Conservation (phyloP, 2,797 vertebrate genomes). For the Enteromius mattozi region DNA sequence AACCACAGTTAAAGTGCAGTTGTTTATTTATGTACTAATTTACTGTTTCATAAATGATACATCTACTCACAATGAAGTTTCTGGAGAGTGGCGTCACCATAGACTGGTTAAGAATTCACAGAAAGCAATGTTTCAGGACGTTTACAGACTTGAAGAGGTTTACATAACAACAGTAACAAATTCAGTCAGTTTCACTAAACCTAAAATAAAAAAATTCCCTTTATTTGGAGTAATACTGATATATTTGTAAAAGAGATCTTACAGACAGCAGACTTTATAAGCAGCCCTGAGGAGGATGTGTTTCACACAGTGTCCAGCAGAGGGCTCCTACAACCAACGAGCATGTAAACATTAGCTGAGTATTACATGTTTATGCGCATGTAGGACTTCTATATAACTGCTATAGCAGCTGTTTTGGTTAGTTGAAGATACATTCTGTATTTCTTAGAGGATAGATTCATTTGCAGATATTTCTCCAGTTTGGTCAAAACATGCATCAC, state of each 20-base stretch:
- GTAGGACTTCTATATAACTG: background rate
- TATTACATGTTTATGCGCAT: background rate
- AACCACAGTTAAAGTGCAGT: background rate
- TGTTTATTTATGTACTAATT: background rate
- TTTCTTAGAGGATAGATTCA: background rate
- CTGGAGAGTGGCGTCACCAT: background rate
- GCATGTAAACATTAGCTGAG: background rate
- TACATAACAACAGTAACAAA: background rate
- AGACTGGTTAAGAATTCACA: background rate
- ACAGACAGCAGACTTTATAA: background rate
- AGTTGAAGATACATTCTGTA: background rate
- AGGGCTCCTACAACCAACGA: background rate
- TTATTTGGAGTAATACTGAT: slow-evolving; percentile 23
- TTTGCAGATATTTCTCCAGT: background rate
- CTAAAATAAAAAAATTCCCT: slow-evolving; percentile 2
- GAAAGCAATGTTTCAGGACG: background rate
- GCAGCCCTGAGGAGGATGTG: background rate
- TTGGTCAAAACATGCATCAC: background rate
- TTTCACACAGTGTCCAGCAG: slow-evolving; percentile 5
- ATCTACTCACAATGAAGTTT: background rate
- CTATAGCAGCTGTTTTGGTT: too few species aligned
- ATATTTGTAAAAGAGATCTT: background rate
- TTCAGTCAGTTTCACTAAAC: background rate
- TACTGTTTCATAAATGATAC: background rate
- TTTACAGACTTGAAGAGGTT: background rate